phyloP scores from a whole-genome alignment of 2,888 invertebrate genomes.

The Neoaliturus tenellus region DNA sequence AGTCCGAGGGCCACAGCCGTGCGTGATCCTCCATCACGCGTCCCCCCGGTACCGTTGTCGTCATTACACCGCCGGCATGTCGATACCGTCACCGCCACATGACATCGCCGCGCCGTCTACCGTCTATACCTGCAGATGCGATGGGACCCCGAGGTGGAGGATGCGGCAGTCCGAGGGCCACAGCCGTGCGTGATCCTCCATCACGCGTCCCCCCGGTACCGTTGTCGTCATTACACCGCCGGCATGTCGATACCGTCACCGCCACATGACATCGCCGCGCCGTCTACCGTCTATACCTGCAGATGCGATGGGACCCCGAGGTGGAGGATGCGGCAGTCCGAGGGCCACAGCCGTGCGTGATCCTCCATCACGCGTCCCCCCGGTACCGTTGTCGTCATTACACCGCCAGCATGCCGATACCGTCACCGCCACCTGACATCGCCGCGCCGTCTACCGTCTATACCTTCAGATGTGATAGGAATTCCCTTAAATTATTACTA shows the following conservation, averaged over 20 bases:
- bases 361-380: not conserved
- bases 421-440: not conserved
- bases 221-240: not conserved
- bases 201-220: not conserved
- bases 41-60: not conserved
- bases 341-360: not conserved
- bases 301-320: no score
- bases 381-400: not conserved
- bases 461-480: no score
- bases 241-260: no score
- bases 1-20: not conserved
- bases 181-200: not conserved
- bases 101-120: not conserved
- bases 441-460: not conserved
- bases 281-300: no score
- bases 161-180: not conserved
- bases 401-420: no score
- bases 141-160: no score
- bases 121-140: no score
- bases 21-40: slow-evolving; percentile 14
- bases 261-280: not conserved
- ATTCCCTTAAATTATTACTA: no score
- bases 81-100: not conserved
- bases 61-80: slow-evolving; percentile 2
- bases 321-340: not conserved